Percentiles rank a stretch among this genome's conserved stretches.
These are phyloP conservation scores for Tyria jacobaeae DNA, from an alignment of 2,888 invertebrate genomes.

Conservation along the genomic window DNA sequence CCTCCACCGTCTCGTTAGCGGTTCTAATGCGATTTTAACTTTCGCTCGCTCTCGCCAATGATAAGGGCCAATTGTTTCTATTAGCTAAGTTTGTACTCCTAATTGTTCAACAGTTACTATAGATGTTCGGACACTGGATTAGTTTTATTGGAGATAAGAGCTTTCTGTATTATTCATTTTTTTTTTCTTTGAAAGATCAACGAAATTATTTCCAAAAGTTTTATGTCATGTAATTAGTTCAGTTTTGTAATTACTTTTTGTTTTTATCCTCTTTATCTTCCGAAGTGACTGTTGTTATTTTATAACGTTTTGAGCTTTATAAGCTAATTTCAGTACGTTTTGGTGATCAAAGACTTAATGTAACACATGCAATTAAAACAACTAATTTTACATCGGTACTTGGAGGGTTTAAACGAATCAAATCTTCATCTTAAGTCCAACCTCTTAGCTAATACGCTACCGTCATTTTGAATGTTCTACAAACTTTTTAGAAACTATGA, in stretches of 20 bases:
- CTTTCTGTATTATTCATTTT: constrained; percentile 3
- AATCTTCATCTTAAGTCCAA: no score
- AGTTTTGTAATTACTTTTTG: neutral
- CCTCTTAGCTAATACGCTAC: no score
- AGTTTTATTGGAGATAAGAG: constrained; percentile 28
- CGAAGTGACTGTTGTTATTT: no score
- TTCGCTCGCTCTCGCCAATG: constrained; percentile 59
- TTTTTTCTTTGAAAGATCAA: neutral
- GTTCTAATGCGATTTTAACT: constrained; percentile 67
- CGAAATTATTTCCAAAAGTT: neutral
- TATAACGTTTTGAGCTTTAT: neutral
- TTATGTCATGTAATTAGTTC: neutral
- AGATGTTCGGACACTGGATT: constrained; percentile 42
- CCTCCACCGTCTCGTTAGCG: constrained; percentile 68
- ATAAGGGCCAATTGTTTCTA: constrained; percentile 66
- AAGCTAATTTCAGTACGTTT: neutral
- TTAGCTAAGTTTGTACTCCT: constrained; percentile 61
- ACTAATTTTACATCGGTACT: no score
- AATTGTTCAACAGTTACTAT: constrained; percentile 57
- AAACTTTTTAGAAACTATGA: no score
- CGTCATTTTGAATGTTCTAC: no score
- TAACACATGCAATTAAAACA: no score
- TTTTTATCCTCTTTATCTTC: neutral
- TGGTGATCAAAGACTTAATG: neutral
- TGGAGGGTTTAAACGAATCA: no score